Percentiles rank a stretch among this genome's conserved stretches.
Evolutionary conservation across 2,113 vertebrate species (phyloP).

Genomic region (Forbesichthys agassizii): DNA sequence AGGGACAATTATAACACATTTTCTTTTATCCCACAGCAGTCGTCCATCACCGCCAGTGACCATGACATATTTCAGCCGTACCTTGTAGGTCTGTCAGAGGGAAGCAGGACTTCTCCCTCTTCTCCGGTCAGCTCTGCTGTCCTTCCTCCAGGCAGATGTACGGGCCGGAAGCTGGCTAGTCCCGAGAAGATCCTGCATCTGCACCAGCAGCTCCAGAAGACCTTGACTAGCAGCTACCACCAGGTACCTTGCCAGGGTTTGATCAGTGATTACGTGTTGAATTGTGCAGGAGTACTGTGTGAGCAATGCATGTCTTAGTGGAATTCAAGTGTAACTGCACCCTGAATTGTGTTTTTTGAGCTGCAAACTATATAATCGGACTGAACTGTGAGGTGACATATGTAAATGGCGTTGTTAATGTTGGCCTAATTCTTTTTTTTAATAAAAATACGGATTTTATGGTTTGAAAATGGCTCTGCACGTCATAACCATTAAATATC

Average conservation of each 20-base stretch:
- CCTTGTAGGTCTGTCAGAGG: slow-evolving; percentile 2
- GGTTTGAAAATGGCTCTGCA: too few species aligned
- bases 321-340: too few species aligned
- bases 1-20: neutral
- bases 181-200: slow-evolving; percentile 70
- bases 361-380: too few species aligned
- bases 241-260: slow-evolving; percentile 51
- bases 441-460: too few species aligned
- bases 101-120: slow-evolving; percentile 19
- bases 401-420: too few species aligned
- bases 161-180: slow-evolving; percentile 46
- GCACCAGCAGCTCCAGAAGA: slow-evolving; percentile 67
- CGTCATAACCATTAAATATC: too few species aligned
- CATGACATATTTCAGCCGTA: slow-evolving; percentile 5
- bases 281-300: neutral
- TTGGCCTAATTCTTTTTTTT: too few species aligned
- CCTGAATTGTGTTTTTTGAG: too few species aligned
- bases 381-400: too few species aligned
- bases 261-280: neutral
- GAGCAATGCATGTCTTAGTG: neutral
- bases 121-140: neutral
- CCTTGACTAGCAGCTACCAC: slow-evolving; percentile 44
- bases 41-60: slow-evolving; percentile 26
- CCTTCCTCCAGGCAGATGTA: neutral
- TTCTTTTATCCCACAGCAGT: slow-evolving; percentile 33